These are phyloP conservation scores for Hirtodrosophila trivittata DNA, from an alignment of 2,888 invertebrate species.

Conservation along the genomic window DNA sequence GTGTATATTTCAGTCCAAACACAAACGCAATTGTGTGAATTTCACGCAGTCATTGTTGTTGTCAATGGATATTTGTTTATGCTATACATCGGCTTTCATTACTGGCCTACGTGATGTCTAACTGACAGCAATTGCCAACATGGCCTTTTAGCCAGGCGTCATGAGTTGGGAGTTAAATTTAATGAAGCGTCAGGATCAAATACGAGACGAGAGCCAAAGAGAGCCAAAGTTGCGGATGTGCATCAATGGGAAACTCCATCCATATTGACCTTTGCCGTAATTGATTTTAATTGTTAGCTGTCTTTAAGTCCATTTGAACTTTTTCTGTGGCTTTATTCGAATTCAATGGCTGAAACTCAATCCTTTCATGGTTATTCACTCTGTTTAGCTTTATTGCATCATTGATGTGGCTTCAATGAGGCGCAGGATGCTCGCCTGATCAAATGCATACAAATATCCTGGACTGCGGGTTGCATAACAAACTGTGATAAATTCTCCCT, in stretches of 20 bases:
- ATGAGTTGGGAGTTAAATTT: not conserved
- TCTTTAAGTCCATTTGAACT: not conserved
- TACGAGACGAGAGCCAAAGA: too few relatives aligned
- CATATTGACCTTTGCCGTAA: not conserved
- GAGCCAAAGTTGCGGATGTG: too few relatives aligned
- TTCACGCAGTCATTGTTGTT: not conserved
- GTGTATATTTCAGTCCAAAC: not conserved
- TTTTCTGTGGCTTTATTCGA: not conserved
- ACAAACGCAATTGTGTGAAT: slow-evolving; percentile 1
- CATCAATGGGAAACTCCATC: too few relatives aligned
- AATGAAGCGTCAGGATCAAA: too few relatives aligned
- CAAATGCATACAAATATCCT: too few relatives aligned
- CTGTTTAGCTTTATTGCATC: not conserved
- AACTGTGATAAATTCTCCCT: not conserved
- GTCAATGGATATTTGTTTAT: not conserved
- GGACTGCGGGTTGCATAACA: not conserved
- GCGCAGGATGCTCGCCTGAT: not conserved
- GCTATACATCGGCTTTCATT: slow-evolving; percentile 9
- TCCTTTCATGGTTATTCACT: too few relatives aligned
- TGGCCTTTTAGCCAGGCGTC: not conserved
- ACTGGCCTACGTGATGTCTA: slow-evolving; percentile 11
- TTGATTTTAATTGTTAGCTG: slow-evolving; percentile 1
- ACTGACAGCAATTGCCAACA: slow-evolving; percentile 10
- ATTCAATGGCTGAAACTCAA: not conserved
- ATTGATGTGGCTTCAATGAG: too few relatives aligned